Percentiles rank a stretch among this genome's conserved stretches.
Evolutionary conservation across 2,113 vertebrate species (phyloP).

Genomic region (Peromyscus polionotus): DNA sequence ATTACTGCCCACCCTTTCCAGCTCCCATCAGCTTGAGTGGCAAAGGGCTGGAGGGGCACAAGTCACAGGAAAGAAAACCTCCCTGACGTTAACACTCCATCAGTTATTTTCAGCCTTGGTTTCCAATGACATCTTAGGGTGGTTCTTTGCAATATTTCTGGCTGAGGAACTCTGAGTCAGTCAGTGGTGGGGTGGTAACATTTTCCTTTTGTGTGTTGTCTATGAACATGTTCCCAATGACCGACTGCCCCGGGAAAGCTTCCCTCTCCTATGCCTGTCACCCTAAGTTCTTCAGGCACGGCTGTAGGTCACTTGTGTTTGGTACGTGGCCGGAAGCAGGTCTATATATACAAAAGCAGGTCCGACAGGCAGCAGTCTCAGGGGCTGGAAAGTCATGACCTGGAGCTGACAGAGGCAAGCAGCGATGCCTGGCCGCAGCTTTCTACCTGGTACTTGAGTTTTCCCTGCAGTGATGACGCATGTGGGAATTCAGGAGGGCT

Average conservation of each 20-base stretch:
- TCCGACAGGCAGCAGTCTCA: not conserved
- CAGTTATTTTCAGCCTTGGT: not conserved
- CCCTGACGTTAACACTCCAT: not conserved
- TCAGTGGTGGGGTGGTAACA: not conserved
- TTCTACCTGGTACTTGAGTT: not conserved
- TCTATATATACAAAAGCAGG: not conserved
- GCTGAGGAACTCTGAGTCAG: not conserved
- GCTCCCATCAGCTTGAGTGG: accelerated
- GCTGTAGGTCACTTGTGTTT: not conserved
- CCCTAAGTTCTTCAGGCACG: not conserved
- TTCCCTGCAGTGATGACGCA: not conserved
- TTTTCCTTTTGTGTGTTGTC: not conserved
- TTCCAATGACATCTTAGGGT: not conserved
- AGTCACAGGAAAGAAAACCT: not conserved
- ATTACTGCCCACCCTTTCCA: not conserved
- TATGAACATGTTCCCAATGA: not conserved
- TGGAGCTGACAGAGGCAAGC: accelerated
- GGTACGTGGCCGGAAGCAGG: not conserved
- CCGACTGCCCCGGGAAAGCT: accelerated
- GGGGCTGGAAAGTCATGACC: not conserved
- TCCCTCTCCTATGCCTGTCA: too few relatives aligned
- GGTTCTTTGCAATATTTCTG: not conserved
- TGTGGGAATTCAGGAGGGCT: not conserved
- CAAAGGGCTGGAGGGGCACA: accelerated
- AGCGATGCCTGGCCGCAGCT: not conserved